These are phyloP conservation scores for Calliopum simillimum DNA, from an alignment of 2,888 invertebrate species.

Conservation along the genomic window DNA sequence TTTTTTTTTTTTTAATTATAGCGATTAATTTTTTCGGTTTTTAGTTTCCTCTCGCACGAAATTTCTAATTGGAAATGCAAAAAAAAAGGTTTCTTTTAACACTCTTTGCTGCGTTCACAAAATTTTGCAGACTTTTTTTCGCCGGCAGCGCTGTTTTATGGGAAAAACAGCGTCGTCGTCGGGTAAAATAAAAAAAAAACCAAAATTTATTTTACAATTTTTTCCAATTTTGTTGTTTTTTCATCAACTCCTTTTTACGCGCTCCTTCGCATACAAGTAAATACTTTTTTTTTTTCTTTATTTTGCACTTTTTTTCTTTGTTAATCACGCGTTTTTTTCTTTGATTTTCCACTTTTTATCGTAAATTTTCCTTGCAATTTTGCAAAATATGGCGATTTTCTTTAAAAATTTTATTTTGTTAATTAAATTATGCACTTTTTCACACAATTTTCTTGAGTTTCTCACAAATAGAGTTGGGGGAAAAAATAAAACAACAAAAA, in stretches of 20 bases:
- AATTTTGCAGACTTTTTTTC: slow-evolving; percentile 10
- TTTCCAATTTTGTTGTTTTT: slow-evolving; percentile 12
- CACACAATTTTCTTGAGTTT: slow-evolving; percentile 1
- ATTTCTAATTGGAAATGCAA: neutral
- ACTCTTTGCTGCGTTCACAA: slow-evolving; percentile 4
- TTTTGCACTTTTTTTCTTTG: slow-evolving; percentile 30
- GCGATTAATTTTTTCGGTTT: neutral
- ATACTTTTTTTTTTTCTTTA: slow-evolving; percentile 21
- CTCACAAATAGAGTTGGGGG: neutral
- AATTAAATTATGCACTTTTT: slow-evolving; percentile 16
- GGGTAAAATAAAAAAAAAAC: neutral
- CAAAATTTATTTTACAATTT: neutral
- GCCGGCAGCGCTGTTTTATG: slow-evolving; percentile 22
- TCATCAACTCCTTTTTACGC: slow-evolving; percentile 16
- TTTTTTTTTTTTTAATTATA: neutral
- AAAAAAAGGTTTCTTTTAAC: neutral
- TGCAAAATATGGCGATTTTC: neutral
- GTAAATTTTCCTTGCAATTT: slow-evolving; percentile 28
- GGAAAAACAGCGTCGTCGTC: neutral
- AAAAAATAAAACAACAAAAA: neutral
- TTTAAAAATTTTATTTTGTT: neutral
- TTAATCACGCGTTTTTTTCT: slow-evolving; percentile 23
- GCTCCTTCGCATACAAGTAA: slow-evolving; percentile 16
- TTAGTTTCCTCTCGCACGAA: neutral
- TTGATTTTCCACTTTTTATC: slow-evolving; percentile 24